Evolutionary conservation across 2,797 vertebrate species (phyloP), one percentile per base, ranked within the genome.

Genomic region (Macropodus opercularis): DNA sequence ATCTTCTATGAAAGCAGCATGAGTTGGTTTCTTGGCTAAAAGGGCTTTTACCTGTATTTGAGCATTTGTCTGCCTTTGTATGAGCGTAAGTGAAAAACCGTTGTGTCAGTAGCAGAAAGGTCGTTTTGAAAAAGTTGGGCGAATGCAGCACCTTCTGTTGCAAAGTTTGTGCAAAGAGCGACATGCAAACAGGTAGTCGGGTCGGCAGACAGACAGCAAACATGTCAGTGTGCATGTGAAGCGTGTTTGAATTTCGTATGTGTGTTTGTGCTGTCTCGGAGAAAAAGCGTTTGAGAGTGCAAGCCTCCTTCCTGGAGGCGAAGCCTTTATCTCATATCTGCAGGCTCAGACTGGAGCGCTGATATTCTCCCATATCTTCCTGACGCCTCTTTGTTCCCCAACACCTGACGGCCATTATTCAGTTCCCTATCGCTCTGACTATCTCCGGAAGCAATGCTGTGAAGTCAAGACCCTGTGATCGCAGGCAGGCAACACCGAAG

Each of bases 321-420:
- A 69, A 73, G 77, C 57, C 68, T 87, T 91, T 89, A 92, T 92
- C 88, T 85, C 50, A 2, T 71, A 90, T 90, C 90, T 93, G 63
- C 86, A 88, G 84, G 81, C 86, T 69, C 65, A 82, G 85, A 81
- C 86, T 70, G 79, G 78, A 84, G 81, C 74, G 78, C 75, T 80
- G 84, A 79, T 85, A 79, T 82, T 83, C 80, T 84, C 78, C 83
- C 82, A 69, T 80, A 84, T 90, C 83, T 87, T 62, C 71, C 72
- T 58, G 81, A 84, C 51, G 71, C 81, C 66, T 87, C 86, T 89
- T 90, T 91, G 87, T 91, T 91, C 80, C 68, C 72, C 63, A 77
- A 80, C 90, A 89, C 87, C 89, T 87, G 84, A 77, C 35, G 52
- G 74, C 86, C 82, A 80, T 78, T 79, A 58, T 72, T 72, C 60